These are phyloP conservation scores for Herminia tarsipennalis DNA, from an alignment of 2,888 invertebrate species.

Conservation along the genomic window DNA sequence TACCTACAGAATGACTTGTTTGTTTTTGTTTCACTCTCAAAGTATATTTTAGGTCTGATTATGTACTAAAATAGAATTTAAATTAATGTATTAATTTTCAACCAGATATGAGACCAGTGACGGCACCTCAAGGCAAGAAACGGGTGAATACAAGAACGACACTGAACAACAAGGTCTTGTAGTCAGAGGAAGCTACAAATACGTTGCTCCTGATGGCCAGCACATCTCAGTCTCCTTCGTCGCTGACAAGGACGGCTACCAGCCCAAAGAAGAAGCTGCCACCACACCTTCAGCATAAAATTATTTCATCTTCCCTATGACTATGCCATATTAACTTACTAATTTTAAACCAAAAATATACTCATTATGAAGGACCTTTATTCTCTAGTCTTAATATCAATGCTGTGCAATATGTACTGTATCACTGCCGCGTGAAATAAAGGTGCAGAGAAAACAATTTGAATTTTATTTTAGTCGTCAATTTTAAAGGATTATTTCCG, in stretches of 20 bases:
- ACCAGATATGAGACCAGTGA: conserved; percentile 88
- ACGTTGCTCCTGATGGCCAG: conserved; percentile 87
- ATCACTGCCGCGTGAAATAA: conserved; percentile 47
- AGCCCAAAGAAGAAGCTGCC: conserved; percentile 70
- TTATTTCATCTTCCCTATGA: conserved; percentile 14
- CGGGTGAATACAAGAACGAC: conserved; percentile 87
- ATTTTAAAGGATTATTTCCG: too few relatives aligned
- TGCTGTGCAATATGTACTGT: conserved; percentile 16
- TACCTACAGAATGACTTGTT: too few relatives aligned
- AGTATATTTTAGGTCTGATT: too few relatives aligned
- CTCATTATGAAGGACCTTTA: conserved; percentile 35
- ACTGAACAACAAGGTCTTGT: conserved; percentile 87
- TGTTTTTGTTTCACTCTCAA: too few relatives aligned
- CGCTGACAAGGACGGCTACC: conserved; percentile 88
- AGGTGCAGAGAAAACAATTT: conserved; percentile 26
- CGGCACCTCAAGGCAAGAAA: conserved; percentile 87
- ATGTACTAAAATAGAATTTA: too few relatives aligned
- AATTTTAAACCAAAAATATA: conserved; percentile 51
- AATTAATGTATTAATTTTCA: conserved; percentile 1
- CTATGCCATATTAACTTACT: conserved; percentile 11
- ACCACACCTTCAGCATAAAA: conserved; percentile 35
- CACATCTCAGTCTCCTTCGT: conserved; percentile 86
- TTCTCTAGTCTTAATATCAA: conserved; percentile 36
- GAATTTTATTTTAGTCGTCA: conserved; percentile 10
- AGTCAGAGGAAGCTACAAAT: conserved; percentile 87